phyloP scores from a whole-genome alignment of 53 echinoderm and acorn worm species.

The Paelopatides confundens region DNA sequence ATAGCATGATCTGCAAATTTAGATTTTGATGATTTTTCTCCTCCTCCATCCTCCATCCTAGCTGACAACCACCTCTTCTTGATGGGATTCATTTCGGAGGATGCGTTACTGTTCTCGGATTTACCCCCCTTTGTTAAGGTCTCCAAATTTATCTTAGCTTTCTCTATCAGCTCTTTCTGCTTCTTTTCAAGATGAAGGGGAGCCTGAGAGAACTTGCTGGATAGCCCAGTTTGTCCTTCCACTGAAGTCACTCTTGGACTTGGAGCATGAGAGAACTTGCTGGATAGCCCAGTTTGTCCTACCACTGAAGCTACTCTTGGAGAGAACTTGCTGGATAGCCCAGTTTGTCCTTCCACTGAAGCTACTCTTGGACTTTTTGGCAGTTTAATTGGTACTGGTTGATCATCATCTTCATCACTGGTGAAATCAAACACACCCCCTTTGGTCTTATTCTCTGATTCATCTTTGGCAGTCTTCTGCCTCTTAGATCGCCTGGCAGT shows the following conservation, averaged over 20 bases:
- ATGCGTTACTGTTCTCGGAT: neutral
- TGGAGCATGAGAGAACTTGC: too few relatives aligned
- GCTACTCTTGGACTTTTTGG: conserved; percentile 13
- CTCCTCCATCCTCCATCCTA: neutral
- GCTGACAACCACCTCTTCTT: neutral
- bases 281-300: neutral
- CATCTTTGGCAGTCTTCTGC: conserved; percentile 9
- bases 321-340: neutral
- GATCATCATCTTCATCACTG: conserved; percentile 28
- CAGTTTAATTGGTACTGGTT: conserved; percentile 7
- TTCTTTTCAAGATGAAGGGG: neutral
- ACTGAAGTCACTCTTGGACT: conserved; percentile 6
- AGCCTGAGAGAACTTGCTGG: neutral
- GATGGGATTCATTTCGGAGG: conserved; percentile 6
- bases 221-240: neutral
- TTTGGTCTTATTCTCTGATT: neutral
- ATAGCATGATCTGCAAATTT: neutral
- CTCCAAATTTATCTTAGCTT: neutral
- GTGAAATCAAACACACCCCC: conserved; percentile 42
- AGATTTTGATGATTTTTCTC: neutral
- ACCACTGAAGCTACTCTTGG: neutral
- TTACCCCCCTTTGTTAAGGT: neutral
- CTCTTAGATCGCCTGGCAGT: conserved; percentile 7
- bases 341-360: neutral
- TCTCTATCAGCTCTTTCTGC: neutral